These are phyloP conservation scores for Azorinus chamasolen DNA, from an alignment of 2,888 invertebrate genomes.

Conservation along the genomic window DNA sequence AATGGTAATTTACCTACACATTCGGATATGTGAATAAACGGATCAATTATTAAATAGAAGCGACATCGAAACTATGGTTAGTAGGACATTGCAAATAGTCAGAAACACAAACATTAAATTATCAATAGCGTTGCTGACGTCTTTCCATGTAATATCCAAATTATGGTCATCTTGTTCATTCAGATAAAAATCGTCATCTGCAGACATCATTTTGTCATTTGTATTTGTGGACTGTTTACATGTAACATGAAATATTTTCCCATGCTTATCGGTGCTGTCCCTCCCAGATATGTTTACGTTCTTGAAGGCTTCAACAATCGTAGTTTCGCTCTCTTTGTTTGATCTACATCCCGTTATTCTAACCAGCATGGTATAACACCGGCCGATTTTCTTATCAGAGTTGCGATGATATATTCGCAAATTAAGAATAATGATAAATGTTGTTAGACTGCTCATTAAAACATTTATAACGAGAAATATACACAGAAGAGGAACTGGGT, in stretches of 20 bases:
- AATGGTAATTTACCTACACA: too few species aligned
- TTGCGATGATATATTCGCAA: slow-evolving; percentile 8
- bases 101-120: slow-evolving; percentile 5
- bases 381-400: neutral
- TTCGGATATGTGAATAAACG: too few species aligned
- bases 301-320: neutral
- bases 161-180: neutral
- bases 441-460: neutral
- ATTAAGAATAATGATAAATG: slow-evolving; percentile 10
- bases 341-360: neutral
- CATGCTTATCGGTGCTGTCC: neutral
- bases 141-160: slow-evolving; percentile 13
- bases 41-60: too few species aligned
- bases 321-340: neutral
- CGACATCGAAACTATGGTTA: too few species aligned
- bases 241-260: too few species aligned
- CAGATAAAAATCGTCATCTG: neutral
- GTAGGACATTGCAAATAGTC: too few species aligned
- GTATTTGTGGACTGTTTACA: too few species aligned
- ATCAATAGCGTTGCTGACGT: slow-evolving; percentile 22
- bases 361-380: neutral
- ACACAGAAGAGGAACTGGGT: slow-evolving; percentile 9
- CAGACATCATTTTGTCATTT: neutral
- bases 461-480: neutral
- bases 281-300: neutral